These are phyloP conservation scores for Mesocricetus auratus DNA, from an alignment of 2,113 vertebrate species.

Conservation along the genomic window DNA sequence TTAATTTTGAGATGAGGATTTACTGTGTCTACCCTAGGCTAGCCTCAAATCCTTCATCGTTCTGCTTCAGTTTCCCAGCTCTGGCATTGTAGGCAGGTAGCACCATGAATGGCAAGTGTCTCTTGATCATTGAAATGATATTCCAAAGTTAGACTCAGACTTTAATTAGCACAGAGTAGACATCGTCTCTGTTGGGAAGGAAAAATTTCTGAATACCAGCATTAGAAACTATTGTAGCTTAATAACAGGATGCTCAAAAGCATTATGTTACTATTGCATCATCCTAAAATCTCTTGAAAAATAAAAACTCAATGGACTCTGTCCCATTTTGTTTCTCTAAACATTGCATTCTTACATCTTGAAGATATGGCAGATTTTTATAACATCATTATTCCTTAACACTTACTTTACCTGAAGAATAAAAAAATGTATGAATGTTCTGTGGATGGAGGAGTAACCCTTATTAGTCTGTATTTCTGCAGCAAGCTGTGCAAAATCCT, in stretches of 20 bases:
- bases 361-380: not conserved
- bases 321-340: not conserved
- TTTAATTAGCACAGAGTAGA: not conserved
- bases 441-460: no score
- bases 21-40: not conserved
- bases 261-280: not conserved
- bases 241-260: not conserved
- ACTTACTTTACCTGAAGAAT: not conserved
- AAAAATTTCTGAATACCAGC: not conserved
- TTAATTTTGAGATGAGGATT: not conserved
- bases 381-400: not conserved
- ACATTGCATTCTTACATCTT: not conserved
- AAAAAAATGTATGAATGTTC: not conserved
- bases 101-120: not conserved
- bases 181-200: slow-evolving; percentile 9
- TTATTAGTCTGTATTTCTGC: not conserved
- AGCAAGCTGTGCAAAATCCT: not conserved
- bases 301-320: not conserved
- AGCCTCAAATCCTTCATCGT: not conserved
- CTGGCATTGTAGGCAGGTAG: not conserved
- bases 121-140: slow-evolving; percentile 21
- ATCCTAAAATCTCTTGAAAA: not conserved
- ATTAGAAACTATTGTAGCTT: slow-evolving; percentile 10
- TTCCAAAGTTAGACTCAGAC: slow-evolving; percentile 36
- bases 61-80: not conserved